Evolutionary conservation across 1,140 invertebrate species (phyloP), one percentile per base, ranked within the genome.

Genomic region (Matsumurasca onukii): DNA sequence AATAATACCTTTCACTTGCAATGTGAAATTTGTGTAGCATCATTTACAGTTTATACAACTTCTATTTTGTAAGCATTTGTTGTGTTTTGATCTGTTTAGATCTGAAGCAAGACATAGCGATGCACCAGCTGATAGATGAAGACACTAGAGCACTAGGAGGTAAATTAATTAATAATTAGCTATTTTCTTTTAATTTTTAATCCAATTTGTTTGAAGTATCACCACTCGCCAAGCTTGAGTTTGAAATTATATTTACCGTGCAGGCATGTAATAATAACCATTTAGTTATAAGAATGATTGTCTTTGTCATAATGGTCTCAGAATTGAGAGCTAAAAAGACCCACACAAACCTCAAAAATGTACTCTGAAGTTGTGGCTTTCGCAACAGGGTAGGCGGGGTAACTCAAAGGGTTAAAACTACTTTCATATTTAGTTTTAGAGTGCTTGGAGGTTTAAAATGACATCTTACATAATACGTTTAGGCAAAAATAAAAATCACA

Each of bases 71-170:
- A 45, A 45, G 9, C 9, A 12, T n/a, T n/a, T n/a, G n/a, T 12
- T 45, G 9, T 45, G 9, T n/a, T 12, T 45, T 9, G 9, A 45
- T 45, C n/a, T 51, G 24, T 51, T 51, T 51, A 20, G 24, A 51
- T 20, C 49, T 20, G n/a, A 51, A 17, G 3, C 17, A 17, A 9
- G 49, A 51, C 49, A 51, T 51, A 9, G 17, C 49, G 24, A 9
- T 51, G n/a, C 5, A 51, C 24, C 49, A 51, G 49, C 49, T 51
- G 49, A n/a, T 51, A 3, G 49, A 51, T 12, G 49, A 51, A 51
- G 49, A 51, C 49, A 51, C 49, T 3, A 51, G 49, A n/a, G 24
- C 49, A 20, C 17, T 17, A 51, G 49, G 49, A 20, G n/a, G 49
- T 51, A 45, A 9, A 12, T 12, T 45, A 12, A 9, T 12, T 45